Conservation (phyloP, 2,888 invertebrate species). For the Meganola albula region DNA sequence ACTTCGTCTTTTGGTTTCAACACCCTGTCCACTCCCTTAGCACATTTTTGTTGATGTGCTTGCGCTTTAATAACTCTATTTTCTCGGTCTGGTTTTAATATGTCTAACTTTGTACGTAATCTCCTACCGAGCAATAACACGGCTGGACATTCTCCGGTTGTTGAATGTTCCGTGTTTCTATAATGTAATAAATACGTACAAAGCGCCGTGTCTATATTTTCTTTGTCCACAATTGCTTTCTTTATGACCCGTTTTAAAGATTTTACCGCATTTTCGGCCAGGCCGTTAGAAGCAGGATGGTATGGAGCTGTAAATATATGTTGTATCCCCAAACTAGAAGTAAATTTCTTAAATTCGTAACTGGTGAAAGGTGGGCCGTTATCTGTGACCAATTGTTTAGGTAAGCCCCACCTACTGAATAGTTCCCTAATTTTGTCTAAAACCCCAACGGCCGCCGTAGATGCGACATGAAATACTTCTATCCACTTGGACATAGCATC, state of each 20-base stretch:
- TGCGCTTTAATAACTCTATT: too few relatives aligned
- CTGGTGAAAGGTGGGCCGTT: not conserved
- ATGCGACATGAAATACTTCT: slow-evolving; percentile 6
- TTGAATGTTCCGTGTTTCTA: not conserved
- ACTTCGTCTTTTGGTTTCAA: too few relatives aligned
- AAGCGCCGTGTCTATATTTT: too few relatives aligned
- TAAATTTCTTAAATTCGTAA: not conserved
- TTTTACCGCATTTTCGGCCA: slow-evolving; percentile 18
- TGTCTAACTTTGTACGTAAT: not conserved
- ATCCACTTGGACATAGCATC: slow-evolving; percentile 18
- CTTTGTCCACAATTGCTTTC: slow-evolving; percentile 12
- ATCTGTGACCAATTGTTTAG: not conserved
- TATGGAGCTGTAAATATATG: not conserved
- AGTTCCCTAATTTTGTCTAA: slow-evolving; percentile 1
- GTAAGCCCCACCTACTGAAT: slow-evolving; percentile 1
- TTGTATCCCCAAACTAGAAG: not conserved
- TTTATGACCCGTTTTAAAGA: slow-evolving; percentile 15
- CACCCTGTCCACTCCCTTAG: too few relatives aligned
- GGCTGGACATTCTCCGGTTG: not conserved
- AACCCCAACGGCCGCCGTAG: not conserved
- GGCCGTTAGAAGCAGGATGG: slow-evolving; percentile 1
- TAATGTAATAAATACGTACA: too few relatives aligned
- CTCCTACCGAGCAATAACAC: not conserved
- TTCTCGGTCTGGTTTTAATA: not conserved
- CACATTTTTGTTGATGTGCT: too few relatives aligned